Conservation (phyloP, 2,888 invertebrate species). For the Caenorhabditis angaria region DNA sequence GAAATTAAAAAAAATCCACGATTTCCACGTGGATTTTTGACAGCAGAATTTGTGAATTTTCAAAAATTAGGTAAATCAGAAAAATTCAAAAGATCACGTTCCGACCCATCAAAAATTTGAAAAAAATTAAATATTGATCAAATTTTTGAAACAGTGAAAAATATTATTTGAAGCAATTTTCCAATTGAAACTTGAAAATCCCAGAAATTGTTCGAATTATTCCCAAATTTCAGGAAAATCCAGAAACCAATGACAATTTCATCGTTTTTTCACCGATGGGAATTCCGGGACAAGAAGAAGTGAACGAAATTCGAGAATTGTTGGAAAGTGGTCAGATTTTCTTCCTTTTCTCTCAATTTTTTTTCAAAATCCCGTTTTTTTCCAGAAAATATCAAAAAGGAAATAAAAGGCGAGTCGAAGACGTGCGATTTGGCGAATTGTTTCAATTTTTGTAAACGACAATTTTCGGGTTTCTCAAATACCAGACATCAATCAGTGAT, state of each 20-base stretch:
- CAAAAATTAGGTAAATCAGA: no score
- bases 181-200: background rate
- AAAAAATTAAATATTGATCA: no score
- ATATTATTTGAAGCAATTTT: no score
- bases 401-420: background rate
- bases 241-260: conserved; percentile 26
- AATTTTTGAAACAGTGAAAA: no score
- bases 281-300: conserved; percentile 44
- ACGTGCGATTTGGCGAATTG: conserved; percentile 27
- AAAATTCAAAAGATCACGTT: no score
- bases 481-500: conserved; percentile 42
- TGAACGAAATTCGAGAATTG: conserved; percentile 32
- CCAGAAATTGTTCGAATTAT: background rate
- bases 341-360: background rate
- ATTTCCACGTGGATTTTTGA: no score
- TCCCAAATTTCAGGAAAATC: conserved; percentile 9
- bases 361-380: background rate
- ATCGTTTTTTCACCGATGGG: conserved; percentile 32
- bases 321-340: conserved; percentile 30
- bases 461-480: conserved; percentile 33
- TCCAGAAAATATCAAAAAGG: conserved; percentile 20
- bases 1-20: no score
- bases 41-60: no score
- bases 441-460: conserved; percentile 34
- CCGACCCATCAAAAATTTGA: no score